These are phyloP conservation scores for Girardinus metallicus DNA, from an alignment of 2,797 vertebrate species.

Conservation along the genomic window DNA sequence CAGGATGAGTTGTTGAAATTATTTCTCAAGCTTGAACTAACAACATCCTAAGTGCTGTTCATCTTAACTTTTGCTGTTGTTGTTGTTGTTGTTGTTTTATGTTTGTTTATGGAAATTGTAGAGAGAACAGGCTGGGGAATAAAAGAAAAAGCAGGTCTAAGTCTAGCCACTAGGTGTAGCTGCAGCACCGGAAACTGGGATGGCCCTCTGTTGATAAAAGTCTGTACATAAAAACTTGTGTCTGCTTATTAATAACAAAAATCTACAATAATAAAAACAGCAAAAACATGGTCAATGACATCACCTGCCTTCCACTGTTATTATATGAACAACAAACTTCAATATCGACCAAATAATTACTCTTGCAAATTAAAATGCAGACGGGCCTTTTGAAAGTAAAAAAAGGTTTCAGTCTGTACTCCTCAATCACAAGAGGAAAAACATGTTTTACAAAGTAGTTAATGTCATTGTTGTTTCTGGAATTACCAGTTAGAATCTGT, in stretches of 20 bases:
- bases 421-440: background rate
- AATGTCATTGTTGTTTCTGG: background rate
- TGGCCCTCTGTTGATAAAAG: background rate
- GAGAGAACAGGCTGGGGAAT: background rate
- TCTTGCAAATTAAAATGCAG: background rate
- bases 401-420: background rate
- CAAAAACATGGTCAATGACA: background rate
- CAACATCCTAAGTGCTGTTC: background rate
- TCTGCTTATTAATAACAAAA: background rate
- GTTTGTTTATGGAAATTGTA: background rate
- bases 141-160: background rate
- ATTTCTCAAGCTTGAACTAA: background rate
- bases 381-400: background rate
- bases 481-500: background rate
- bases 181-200: constrained; percentile 10
- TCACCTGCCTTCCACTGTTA: background rate
- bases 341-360: background rate
- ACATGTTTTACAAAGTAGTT: background rate
- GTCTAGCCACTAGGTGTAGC: constrained; percentile 51
- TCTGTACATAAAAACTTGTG: background rate
- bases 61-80: too few species aligned
- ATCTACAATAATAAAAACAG: background rate
- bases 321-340: background rate
- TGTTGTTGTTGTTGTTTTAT: too few species aligned
- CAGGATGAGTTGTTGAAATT: background rate